Base-by-base conservation (phyloP, 1,140 invertebrate genomes). In the Heliconius congener region DNA sequence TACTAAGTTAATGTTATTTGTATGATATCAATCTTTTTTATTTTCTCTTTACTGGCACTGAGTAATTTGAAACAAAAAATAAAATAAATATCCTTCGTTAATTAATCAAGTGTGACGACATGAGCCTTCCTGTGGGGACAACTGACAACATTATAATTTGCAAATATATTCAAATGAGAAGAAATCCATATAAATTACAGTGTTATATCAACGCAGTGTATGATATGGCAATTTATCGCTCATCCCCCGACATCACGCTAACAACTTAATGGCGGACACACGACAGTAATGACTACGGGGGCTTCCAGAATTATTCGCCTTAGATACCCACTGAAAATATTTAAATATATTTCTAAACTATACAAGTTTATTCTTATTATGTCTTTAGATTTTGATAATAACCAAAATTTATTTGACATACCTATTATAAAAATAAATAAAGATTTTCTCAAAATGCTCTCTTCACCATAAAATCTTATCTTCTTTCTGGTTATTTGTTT, bases 251-350 rank as follows among this genome's bases (percentile, higher is more conserved):
- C 46, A 77, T 80, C 27, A 75, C 66, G 77, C 84, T 86, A 90
- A 90, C 87, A 78, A 86, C 84, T 87, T 89, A 90, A 91, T 88
- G 88, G 84, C 80, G 81, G 87, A 87, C 90, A 90, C 88, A 88
- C 88, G 87, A 84, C 83, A 74, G 39, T 83, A 83, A 83, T 81
- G 60, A 42, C 23, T 78, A 71, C 42, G 13, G 71, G 71, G 55
- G 71, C 50, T 71, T 76, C 74, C 34, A 39, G 37, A 23, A 76
- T 70, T 78, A 78, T 55, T 66, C 55, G 19, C 0, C 30, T 57
- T 74, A 34, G 52, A 57, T 74, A 37, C 3, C 30, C 3, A 3
- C 23, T n/a, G 57, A 55, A 55, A 74, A 55, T n/a, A 34, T n/a
- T 34, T 55, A 74, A 74, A 8, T 52, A 74, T 74, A 50, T 50